Conservation (phyloP, 1,140 invertebrate genomes). For the Macrotrachela quadricornifera region DNA sequence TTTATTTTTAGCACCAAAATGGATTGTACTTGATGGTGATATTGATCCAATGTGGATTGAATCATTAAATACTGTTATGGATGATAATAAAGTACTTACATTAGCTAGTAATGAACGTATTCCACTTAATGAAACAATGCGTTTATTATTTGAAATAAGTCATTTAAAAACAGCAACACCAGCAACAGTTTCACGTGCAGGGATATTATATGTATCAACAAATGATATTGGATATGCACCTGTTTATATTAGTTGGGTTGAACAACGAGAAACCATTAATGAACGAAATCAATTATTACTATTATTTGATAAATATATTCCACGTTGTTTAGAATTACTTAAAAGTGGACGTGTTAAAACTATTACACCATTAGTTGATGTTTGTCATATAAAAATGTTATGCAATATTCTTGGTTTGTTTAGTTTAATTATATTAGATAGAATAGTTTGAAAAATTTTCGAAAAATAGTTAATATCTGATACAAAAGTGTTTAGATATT, state of each 20-base stretch:
- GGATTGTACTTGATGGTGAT: slow-evolving; percentile 9
- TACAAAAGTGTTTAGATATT: too few species aligned
- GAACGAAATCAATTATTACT: neutral
- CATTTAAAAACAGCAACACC: slow-evolving; percentile 2
- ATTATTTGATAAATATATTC: slow-evolving; percentile 7
- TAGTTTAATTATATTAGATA: too few species aligned
- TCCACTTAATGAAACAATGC: slow-evolving; percentile 3
- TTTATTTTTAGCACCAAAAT: neutral
- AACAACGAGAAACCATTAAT: neutral
- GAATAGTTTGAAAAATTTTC: too few species aligned
- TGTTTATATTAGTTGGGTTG: neutral
- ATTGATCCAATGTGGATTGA: slow-evolving; percentile 11
- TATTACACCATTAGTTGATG: slow-evolving; percentile 3
- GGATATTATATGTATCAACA: slow-evolving; percentile 5
- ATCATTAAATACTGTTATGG: slow-evolving; percentile 9
- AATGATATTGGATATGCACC: neutral
- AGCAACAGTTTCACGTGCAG: slow-evolving; percentile 8
- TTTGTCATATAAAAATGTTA: slow-evolving; percentile 1
- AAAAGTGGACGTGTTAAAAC: neutral
- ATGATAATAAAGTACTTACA: slow-evolving; percentile 11
- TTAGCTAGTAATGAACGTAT: slow-evolving; percentile 8
- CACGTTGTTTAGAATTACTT: neutral
- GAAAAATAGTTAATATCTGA: too few species aligned
- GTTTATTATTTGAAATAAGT: slow-evolving; percentile 8
- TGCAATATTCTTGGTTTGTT: slow-evolving; percentile 14